Conservation (phyloP, 2,797 vertebrate genomes). For the Malurus leucopterus region DNA sequence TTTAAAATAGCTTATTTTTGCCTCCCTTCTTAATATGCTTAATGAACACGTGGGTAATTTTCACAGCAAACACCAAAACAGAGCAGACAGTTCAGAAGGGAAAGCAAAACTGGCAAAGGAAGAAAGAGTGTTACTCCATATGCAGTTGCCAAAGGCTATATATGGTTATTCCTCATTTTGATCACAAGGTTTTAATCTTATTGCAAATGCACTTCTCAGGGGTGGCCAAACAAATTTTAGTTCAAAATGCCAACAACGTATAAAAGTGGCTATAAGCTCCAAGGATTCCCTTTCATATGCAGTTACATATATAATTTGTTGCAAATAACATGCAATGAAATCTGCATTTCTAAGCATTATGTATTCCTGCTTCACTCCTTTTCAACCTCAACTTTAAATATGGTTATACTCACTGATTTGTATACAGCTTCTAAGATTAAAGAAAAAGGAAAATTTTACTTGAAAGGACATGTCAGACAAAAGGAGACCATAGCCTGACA, state of each 20-base stretch:
- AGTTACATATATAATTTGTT: background rate
- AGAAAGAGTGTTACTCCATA: background rate
- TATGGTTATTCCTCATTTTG: slow-evolving; percentile 17
- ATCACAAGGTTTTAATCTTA: slow-evolving; percentile 18
- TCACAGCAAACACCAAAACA: background rate
- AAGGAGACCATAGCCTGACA: background rate
- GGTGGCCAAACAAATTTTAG: slow-evolving; percentile 6
- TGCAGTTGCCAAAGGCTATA: slow-evolving; percentile 6
- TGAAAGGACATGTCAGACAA: background rate
- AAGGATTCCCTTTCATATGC: background rate
- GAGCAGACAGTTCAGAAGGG: background rate
- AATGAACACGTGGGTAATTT: background rate
- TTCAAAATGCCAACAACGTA: background rate
- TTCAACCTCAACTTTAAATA: slow-evolving; percentile 34
- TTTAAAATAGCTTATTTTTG: background rate
- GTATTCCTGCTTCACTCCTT: slow-evolving; percentile 3
- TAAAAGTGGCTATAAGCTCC: background rate
- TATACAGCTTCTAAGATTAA: background rate
- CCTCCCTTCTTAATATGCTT: background rate
- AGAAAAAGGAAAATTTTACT: slow-evolving; percentile 8
- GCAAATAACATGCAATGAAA: slow-evolving; percentile 23
- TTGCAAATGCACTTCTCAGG: slow-evolving; percentile 19
- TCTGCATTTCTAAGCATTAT: slow-evolving; percentile 26
- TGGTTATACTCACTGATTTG: background rate
- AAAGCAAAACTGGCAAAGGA: slow-evolving; percentile 44